Base-by-base conservation (phyloP, 64 coral and sea anemone species). In the Pachyseris speciosa region DNA sequence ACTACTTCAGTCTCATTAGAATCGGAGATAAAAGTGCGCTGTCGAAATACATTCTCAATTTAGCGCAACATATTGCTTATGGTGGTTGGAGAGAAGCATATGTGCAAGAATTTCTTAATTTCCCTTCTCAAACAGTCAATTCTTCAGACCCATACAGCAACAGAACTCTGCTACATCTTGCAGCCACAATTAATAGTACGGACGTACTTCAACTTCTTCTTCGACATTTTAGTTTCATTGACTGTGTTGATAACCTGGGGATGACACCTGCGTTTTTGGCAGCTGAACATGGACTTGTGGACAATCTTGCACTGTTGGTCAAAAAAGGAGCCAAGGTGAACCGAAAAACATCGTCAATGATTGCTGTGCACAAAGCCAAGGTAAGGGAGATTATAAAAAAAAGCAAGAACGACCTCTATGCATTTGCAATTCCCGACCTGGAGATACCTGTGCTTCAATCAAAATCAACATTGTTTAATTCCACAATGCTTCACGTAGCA, bases 211-310 rank as follows among this genome's bases (percentile, higher is more conserved):
- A 88, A 24, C 31, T 88, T 10, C 30, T 88, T 1, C 26, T 53
- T 16, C 36, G 47, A 2, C 49, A 42, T 17, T 89, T 89, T 42
- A 33, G 16, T 1, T 89, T 20, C 1, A 41, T 89, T 19, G 58
- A 89, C 34, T 19, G 22, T 27, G 9, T 58, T 25, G 91, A 93
- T 22, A 69, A 58, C 30, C 52, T 15, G 8, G 84, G 91, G 20
- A 48, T 41, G 20, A 94, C 85, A 10, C 84, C 84, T 43, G 85
- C 92, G 33, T 83, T 88, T 88, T 15, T 58, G 16, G 92, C 92
- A 33, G 92, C 63, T 19, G 22, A 32, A 7, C 83, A 32, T 32
- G 75, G 92, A 31, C 84, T 36, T 41, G 31, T 83, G 1, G 31
- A 88, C 20, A 88, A 83, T 29, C 25, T 94, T 3, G 47, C 47